Evolutionary conservation across 53 echinoderm and acorn worm species (phyloP), one percentile per base, ranked within the genome.

Genomic region (Echinarachnius parma): DNA sequence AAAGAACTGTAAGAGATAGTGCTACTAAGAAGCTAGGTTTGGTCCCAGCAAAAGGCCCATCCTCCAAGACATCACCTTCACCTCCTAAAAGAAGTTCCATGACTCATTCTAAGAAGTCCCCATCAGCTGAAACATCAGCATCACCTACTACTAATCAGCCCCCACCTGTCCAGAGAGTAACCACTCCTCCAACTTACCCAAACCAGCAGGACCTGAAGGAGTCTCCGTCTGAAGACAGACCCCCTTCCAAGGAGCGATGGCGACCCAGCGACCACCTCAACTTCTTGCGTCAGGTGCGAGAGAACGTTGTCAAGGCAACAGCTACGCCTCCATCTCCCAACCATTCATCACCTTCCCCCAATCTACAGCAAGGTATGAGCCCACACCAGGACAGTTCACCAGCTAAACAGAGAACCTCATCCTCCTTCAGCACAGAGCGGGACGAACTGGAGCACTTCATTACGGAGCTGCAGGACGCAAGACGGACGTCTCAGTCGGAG

Each of bases 231-330:
- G 56, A 56, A 34, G 11, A 49, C 16, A 21, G 37, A 23, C 25
- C 55, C 34, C 23, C 65, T 65, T 30, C 28, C 11, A 68, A 46
- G 22, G 66, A 37, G 34, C 36, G 20, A 7, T 44, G 26, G 21
- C 54, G 47, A 48, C 92, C 87, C 8, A 92, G 92, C 57, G 84
- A 87, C 23, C 81, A 87, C 42, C 78, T 60, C 9, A 87, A 82
- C 74, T 89, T 80, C 60, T 63, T 93, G 50, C 85, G 83, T 65
- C 66, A 80, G 46, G 69, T 93, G 18, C 72, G 93, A 28, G 58
- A 83, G 48, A 83, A 80, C 48, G 67, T 92, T 24, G 59, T 92
- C 29, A 63, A 75, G 22, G 88, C 78, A 46, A 87, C 87, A 48
- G 65, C 77, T 26, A 81, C 56, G 29, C 75, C 78, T 16, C 28